These are phyloP conservation scores for Gadus chalcogrammus DNA, from an alignment of 2,113 vertebrate species.

Conservation along the genomic window DNA sequence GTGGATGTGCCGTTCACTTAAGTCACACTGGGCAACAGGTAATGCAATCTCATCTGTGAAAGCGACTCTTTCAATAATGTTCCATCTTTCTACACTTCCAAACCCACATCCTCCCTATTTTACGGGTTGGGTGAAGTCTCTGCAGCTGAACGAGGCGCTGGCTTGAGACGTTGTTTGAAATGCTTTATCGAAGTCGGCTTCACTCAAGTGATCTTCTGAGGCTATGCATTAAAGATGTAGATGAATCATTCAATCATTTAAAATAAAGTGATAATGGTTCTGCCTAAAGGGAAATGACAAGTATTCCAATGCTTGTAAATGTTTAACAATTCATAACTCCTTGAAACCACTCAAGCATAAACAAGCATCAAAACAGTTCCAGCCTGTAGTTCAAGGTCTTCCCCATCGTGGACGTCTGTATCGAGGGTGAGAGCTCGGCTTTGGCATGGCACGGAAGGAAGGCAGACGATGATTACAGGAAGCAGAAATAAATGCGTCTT, in stretches of 20 bases:
- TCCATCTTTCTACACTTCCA: not conserved
- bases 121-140: not conserved
- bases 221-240: too few species aligned
- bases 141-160: not conserved
- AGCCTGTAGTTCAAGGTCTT: constrained; percentile 26
- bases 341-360: not conserved
- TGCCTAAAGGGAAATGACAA: not conserved
- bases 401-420: constrained; percentile 19
- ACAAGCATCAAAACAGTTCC: not conserved
- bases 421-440: constrained; percentile 18
- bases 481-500: constrained; percentile 37
- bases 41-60: constrained; percentile 6
- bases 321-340: not conserved
- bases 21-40: constrained; percentile 8
- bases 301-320: not conserved
- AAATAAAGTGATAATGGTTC: too few species aligned
- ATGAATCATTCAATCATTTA: too few species aligned
- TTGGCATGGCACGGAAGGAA: constrained; percentile 7
- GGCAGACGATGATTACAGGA: constrained; percentile 48
- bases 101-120: not conserved
- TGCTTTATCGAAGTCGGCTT: not conserved
- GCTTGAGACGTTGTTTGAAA: constrained; percentile 1
- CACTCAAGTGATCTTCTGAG: too few species aligned
- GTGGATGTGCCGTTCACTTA: constrained; percentile 26
- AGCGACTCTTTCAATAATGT: not conserved